A percentile compares a stretch with the other conserved stretches of the same genome.
Conservation (phyloP, 2,113 vertebrate species). For the Merops nubicus region DNA sequence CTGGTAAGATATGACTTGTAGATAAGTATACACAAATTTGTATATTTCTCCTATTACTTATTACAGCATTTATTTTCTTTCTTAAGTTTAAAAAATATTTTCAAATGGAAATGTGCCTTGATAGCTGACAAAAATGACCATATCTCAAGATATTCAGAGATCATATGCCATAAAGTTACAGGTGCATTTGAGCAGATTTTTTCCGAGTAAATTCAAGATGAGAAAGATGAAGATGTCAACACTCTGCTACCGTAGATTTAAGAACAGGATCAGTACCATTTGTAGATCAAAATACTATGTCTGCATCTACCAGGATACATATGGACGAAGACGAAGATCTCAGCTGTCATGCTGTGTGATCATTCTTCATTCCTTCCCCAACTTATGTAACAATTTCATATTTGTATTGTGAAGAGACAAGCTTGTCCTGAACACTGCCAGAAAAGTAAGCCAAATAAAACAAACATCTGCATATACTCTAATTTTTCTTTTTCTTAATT, state of each 20-base stretch:
- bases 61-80: slow-evolving; percentile 56
- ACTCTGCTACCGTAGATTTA: slow-evolving; percentile 69
- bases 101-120: slow-evolving; percentile 38
- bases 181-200: slow-evolving; percentile 47
- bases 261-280: slow-evolving; percentile 55
- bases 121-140: slow-evolving; percentile 40
- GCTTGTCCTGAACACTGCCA: slow-evolving; percentile 39
- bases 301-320: slow-evolving; percentile 65
- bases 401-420: slow-evolving; percentile 31
- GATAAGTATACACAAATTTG: slow-evolving; percentile 60
- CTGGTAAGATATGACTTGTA: slow-evolving; percentile 51
- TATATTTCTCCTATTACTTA: slow-evolving; percentile 52
- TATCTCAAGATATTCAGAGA: slow-evolving; percentile 56
- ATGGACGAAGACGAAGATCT: slow-evolving; percentile 65
- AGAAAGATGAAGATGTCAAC: slow-evolving; percentile 61
- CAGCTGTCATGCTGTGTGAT: slow-evolving; percentile 45
- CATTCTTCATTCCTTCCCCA: slow-evolving; percentile 63
- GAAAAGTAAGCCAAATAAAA: slow-evolving; percentile 49
- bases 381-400: slow-evolving; percentile 42
- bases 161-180: slow-evolving; percentile 62
- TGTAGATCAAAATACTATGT: slow-evolving; percentile 69
- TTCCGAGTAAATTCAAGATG: slow-evolving; percentile 65
- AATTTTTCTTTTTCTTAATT: neutral
- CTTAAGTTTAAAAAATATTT: slow-evolving; percentile 67
- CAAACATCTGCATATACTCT: slow-evolving; percentile 25